Evolutionary conservation across 2,797 vertebrate genomes (phyloP), one percentile per base, ranked within the genome.

Genomic region (Gephyroberyx darwinii): DNA sequence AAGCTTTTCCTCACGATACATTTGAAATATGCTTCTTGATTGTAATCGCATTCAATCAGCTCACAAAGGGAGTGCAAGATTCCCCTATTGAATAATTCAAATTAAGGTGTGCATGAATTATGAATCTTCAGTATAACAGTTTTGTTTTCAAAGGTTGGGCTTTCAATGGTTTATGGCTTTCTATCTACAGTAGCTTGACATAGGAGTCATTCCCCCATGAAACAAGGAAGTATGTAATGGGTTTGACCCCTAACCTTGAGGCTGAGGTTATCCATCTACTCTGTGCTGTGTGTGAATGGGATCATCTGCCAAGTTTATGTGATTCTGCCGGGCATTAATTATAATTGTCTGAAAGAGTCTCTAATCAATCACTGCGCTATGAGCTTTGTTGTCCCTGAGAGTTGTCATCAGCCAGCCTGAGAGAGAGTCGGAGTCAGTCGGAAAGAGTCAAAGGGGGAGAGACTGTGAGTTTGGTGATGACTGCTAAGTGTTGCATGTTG

Each of bases 401-500:
- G 79, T 81, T 80, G 82, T 80, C 80, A 74, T 66, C 62, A 20
- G 58, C 8, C 55, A 78, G 86, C 71, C 71, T 62, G 69, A 62
- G 43, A 26, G 9, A 26, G 43, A 48, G 22, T 39, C 64, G 66
- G 76, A 85, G 84, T 81, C 76, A 16, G 75, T 63, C 50, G 19
- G 50, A 37, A 50, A 6, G 66, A 77, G 69, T 82, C 61, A 68
- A 86, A 73, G 72, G 77, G 74, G 80, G 80, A 76, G 78, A 48
- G 69, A 78, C 77, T 69, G 51, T 8, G 78, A 61, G 84, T 74
- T 65, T 77, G 79, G 85, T 1, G 63, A 81, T 80, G 89, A 89
- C 85, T 88, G 73, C 76, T 87, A 86, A 91, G 84, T 80, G 66
- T 80, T 83, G 48, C 55, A 74, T 85, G 82, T 82, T 89, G 85